A percentile compares a stretch with the other conserved stretches of the same genome.
Evolutionary conservation across 2,797 vertebrate genomes (phyloP).

Genomic region (Simalia tracyae): DNA sequence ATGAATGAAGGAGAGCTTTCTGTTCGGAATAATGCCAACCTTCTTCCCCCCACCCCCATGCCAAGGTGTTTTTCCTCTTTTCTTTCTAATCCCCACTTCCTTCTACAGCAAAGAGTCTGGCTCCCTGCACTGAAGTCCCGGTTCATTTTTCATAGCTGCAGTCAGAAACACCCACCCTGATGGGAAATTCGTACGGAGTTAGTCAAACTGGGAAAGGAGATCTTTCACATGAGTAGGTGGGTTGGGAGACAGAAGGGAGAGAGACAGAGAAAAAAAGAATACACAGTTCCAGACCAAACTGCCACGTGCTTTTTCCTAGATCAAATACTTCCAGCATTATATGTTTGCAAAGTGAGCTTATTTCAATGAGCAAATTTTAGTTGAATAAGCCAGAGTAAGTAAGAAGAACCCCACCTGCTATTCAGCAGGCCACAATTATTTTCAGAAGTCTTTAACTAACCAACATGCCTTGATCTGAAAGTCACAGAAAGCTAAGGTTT

Average conservation of each 20-base stretch:
- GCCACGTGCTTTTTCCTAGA: not conserved
- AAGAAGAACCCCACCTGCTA: too few species aligned
- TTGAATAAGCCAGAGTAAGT: not conserved
- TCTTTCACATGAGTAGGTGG: not conserved
- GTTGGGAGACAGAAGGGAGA: not conserved
- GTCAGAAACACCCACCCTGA: constrained; percentile 24
- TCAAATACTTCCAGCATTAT: not conserved
- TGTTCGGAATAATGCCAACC: not conserved
- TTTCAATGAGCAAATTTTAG: not conserved
- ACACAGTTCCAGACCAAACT: not conserved
- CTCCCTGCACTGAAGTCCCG: not conserved
- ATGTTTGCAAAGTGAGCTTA: not conserved
- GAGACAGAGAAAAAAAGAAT: not conserved
- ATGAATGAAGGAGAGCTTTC: not conserved
- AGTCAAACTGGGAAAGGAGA: not conserved
- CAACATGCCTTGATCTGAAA: too few species aligned
- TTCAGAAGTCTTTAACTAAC: not conserved
- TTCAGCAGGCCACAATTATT: not conserved
- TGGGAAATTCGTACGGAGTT: not conserved
- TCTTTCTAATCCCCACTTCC: constrained; percentile 34
- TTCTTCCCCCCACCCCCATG: not conserved
- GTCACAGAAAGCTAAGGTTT: too few species aligned
- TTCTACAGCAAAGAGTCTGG: constrained; percentile 9
- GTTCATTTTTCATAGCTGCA: not conserved
- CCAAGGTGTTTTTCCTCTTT: not conserved